Evolutionary conservation across 2,888 invertebrate genomes (phyloP), one percentile per base, ranked within the genome.

Genomic region (Eupithecia pulchellata): DNA sequence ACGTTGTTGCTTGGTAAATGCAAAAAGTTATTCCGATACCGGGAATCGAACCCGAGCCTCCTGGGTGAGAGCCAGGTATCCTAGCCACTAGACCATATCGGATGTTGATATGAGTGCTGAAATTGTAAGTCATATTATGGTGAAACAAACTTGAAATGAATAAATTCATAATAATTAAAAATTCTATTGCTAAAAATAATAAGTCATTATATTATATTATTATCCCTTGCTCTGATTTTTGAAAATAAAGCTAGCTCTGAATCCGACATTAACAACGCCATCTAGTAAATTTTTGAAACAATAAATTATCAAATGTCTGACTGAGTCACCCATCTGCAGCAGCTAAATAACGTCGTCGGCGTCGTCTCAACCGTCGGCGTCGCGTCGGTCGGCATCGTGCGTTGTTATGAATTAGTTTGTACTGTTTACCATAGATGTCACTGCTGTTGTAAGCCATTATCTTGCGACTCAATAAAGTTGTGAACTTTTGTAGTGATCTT

Each of bases 21-120:
- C 17, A 79, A 75, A 82, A 79, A 67, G 32, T 42, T 47, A 69
- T 95, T 95, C 94, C 95, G 93, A 91, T 95, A 95, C 95, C 95
- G 95, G 94, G 94, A 95, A 94, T 95, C 94, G 95, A 95, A 88
- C 86, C 95, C 95, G 95, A 92, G 94, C 94, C 94, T 94, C 95
- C 95, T 95, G 95, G 95, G 95, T 95, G 95, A 95, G 95, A 95
- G 95, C 95, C 95, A 95, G 95, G 95, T 95, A 95, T 95, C 95
- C 95, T 95, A 95, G 95, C 95, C 95, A 95, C 95, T 95, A 95
- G 95, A 95, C 95, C 95, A 95, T 95, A 95, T 85, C 85, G 85
- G 85, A 85, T 80, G 0, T 25, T 66, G 1, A 86, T 0, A 2
- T 0, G 0, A 0, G 0, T 0, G 0, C 0, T 27, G 20, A 74